Conservation (phyloP, 2,113 vertebrate genomes). For the Apteryx mantelli region DNA sequence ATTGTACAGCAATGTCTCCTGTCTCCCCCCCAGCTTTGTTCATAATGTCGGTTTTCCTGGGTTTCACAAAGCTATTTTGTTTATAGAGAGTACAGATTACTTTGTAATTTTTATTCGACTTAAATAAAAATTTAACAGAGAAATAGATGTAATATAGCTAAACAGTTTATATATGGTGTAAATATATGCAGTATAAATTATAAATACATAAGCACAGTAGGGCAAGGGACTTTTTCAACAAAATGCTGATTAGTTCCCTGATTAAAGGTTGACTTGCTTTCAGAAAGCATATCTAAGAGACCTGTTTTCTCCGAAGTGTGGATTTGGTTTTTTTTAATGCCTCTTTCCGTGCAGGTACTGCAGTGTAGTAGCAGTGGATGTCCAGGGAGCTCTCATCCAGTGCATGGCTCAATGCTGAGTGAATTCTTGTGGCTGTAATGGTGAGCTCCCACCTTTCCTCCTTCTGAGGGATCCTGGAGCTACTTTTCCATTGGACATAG, state of each 20-base stretch:
- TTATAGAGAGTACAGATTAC: neutral
- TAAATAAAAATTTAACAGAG: too few species aligned
- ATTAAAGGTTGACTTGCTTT: neutral
- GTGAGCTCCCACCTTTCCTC: neutral
- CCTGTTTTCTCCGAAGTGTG: neutral
- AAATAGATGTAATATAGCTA: neutral
- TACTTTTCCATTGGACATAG: accelerated
- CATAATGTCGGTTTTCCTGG: neutral
- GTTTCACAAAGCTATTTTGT: neutral
- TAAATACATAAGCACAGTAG: neutral
- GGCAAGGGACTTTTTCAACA: neutral
- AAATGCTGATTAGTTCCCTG: neutral
- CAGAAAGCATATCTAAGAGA: neutral
- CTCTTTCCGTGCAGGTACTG: too few species aligned
- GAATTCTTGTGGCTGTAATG: neutral
- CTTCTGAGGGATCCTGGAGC: neutral
- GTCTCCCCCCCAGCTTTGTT: neutral
- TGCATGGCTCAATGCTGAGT: too few species aligned
- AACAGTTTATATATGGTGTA: neutral
- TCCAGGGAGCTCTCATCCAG: too few species aligned
- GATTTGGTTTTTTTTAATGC: too few species aligned
- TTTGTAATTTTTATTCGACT: neutral
- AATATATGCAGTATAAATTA: neutral
- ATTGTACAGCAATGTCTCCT: neutral
- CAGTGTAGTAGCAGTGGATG: too few species aligned